A percentile compares a stretch with the other conserved stretches of the same genome.
Evolutionary conservation across 2,797 vertebrate species (phyloP).

Genomic region (Crenichthys baileyi): DNA sequence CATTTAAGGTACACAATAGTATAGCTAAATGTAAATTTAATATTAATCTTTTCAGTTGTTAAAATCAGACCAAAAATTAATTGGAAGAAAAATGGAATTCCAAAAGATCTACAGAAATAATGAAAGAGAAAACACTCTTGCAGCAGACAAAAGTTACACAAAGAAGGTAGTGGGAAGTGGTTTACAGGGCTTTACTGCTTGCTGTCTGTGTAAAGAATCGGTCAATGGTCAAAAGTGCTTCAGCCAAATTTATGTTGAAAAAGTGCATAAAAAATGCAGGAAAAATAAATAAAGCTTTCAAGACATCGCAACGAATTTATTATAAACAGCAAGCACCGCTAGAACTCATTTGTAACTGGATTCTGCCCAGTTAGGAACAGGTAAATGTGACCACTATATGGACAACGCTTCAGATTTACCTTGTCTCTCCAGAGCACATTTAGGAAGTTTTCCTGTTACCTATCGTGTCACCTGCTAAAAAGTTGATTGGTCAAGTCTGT

Average conservation of each 20-base stretch:
- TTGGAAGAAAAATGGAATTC: no score
- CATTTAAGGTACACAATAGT: neutral
- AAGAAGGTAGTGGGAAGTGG: neutral
- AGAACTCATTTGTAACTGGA: neutral
- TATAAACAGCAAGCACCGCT: neutral
- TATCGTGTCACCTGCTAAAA: neutral
- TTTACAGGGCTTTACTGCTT: neutral
- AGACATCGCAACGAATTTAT: neutral
- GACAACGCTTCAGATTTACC: neutral
- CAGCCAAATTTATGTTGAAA: neutral
- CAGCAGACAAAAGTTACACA: neutral
- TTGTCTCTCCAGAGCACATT: neutral
- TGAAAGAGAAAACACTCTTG: neutral
- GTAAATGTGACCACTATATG: no score
- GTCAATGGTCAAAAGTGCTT: neutral
- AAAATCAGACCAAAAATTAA: no score
- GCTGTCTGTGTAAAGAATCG: no score
- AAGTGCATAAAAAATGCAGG: neutral
- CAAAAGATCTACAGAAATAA: neutral
- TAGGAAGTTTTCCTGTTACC: neutral
- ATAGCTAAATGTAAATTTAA: neutral
- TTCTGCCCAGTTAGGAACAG: neutral
- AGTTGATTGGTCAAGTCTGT: neutral
- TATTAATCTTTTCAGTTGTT: no score
- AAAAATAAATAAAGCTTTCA: neutral